Conservation (phyloP, 2,113 vertebrate genomes). For the Pygoscelis antarcticus region DNA sequence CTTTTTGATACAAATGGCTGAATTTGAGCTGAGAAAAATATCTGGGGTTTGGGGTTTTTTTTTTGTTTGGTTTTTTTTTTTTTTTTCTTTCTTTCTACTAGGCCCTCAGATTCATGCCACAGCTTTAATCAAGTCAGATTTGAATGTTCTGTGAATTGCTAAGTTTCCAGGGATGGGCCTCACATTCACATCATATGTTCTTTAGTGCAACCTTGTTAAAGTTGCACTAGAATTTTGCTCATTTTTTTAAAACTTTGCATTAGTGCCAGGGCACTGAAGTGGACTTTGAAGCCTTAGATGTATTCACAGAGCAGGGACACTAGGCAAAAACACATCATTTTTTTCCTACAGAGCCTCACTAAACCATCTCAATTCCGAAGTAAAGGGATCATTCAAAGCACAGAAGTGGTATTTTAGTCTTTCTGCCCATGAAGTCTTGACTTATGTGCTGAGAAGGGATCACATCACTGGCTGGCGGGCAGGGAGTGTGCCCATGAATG, state of each 20-base stretch:
- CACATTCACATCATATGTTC: not conserved
- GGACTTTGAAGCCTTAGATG: not conserved
- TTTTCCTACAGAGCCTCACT: not conserved
- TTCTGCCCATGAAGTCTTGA: not conserved
- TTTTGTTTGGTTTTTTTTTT: not conserved
- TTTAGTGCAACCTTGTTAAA: not conserved
- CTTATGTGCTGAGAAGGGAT: accelerated
- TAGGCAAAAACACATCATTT: not conserved
- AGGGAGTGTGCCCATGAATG: not conserved
- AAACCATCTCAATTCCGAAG: accelerated
- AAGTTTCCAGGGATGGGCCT: not conserved
- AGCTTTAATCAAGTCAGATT: not conserved
- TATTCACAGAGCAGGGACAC: not conserved
- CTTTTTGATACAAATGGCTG: not conserved
- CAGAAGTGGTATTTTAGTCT: not conserved
- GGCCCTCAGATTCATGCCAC: not conserved
- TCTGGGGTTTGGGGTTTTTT: not conserved
- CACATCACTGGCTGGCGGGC: not conserved
- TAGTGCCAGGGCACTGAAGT: not conserved
- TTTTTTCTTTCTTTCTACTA: not conserved
- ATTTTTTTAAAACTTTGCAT: not conserved
- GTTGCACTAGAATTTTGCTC: not conserved
- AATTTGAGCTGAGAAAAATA: not conserved
- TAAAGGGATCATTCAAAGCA: not conserved
- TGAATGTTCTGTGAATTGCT: not conserved